phyloP scores from a whole-genome alignment of 2,888 invertebrate species.

The Aspidiotus destructor region DNA sequence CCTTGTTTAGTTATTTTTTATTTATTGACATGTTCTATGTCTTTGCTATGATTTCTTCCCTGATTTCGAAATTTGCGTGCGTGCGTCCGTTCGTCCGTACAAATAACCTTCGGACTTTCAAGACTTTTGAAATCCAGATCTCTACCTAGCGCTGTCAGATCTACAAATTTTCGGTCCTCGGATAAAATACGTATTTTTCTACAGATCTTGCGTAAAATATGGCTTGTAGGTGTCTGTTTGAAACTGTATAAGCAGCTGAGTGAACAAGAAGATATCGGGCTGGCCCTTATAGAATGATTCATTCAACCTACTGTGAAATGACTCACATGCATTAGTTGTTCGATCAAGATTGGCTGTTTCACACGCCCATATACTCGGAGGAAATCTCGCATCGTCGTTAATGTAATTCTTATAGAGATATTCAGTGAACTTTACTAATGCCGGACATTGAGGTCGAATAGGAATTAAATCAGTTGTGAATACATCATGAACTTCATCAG shows the following conservation, averaged over 20 bases:
- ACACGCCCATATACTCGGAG: background rate
- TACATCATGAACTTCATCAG: background rate
- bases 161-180: too few relatives aligned
- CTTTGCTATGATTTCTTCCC: too few relatives aligned
- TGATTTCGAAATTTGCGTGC: too few relatives aligned
- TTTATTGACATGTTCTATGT: too few relatives aligned
- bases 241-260: background rate
- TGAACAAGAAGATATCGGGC: slow-evolving; percentile 4
- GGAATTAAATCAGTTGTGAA: background rate
- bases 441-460: slow-evolving; percentile 4
- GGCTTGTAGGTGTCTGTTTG: background rate
- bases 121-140: too few relatives aligned
- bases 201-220: too few relatives aligned
- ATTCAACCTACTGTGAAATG: background rate
- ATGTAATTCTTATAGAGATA: background rate
- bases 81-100: too few relatives aligned
- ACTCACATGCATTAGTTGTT: background rate
- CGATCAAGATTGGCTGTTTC: background rate
- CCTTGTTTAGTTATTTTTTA: too few relatives aligned
- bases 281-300: background rate
- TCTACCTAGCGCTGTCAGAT: too few relatives aligned
- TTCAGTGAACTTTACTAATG: background rate
- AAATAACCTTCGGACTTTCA: too few relatives aligned
- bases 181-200: too few relatives aligned
- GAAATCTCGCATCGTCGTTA: background rate